Conservation (phyloP, 2,113 vertebrate genomes). For the Phycodurus eques region DNA sequence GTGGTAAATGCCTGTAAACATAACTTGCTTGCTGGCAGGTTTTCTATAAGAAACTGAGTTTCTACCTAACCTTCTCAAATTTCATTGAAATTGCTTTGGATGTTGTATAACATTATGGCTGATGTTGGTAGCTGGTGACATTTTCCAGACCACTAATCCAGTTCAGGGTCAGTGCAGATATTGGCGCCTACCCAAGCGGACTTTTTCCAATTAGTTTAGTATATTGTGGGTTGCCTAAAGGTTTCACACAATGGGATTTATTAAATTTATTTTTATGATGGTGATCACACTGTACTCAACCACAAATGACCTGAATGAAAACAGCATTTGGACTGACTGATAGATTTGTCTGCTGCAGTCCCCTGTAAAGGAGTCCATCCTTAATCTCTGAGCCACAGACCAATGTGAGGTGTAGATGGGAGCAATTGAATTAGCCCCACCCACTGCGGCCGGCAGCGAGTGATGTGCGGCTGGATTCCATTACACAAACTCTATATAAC, state of each 20-base stretch:
- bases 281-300: slow-evolving; percentile 25
- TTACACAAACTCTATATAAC: slow-evolving; percentile 70
- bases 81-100: no score
- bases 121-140: no score
- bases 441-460: slow-evolving; percentile 42
- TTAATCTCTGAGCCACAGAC: slow-evolving; percentile 50
- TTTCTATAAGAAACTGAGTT: no score
- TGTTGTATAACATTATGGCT: no score
- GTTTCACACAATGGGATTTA: slow-evolving; percentile 1
- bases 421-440: slow-evolving; percentile 67
- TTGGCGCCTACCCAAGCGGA: background rate
- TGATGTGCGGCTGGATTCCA: slow-evolving; percentile 68
- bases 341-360: slow-evolving; percentile 54
- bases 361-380: slow-evolving; percentile 59
- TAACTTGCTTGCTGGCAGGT: no score
- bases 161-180: no score
- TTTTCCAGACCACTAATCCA: no score
- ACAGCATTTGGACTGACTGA: slow-evolving; percentile 66
- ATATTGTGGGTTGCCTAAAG: slow-evolving; percentile 15
- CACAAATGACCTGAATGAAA: slow-evolving; percentile 56
- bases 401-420: slow-evolving; percentile 47
- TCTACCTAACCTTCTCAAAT: no score
- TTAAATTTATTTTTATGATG: slow-evolving; percentile 20
- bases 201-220: background rate
- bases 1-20: no score